phyloP scores from a whole-genome alignment of 2,797 vertebrate genomes.

The Tiaroga cobitis region DNA sequence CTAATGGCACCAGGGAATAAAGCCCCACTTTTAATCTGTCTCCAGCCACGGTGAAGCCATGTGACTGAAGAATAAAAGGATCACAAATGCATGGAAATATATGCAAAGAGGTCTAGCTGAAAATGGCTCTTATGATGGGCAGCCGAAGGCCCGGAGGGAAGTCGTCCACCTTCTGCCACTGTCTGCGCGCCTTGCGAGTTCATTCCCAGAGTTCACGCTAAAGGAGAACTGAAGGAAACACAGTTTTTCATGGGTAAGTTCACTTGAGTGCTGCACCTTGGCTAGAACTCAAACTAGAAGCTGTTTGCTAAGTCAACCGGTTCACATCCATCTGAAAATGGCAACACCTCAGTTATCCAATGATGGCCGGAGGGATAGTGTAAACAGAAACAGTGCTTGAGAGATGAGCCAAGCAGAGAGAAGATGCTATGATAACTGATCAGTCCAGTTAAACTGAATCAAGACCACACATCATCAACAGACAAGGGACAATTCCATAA shows the following conservation, averaged over 20 bases:
- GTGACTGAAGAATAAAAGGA: constrained; percentile 65
- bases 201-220: constrained; percentile 23
- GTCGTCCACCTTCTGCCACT: constrained; percentile 27
- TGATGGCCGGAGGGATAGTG: not conserved
- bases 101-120: constrained; percentile 76
- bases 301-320: constrained; percentile 9
- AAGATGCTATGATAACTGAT: constrained; percentile 40
- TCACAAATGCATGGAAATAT: constrained; percentile 77
- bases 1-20: constrained; percentile 56
- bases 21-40: constrained; percentile 53
- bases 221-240: constrained; percentile 37
- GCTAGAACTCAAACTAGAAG: constrained; percentile 18
- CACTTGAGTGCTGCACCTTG: not conserved
- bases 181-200: constrained; percentile 10
- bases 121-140: constrained; percentile 59
- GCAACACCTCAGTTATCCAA: constrained; percentile 43
- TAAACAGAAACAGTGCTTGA: constrained; percentile 19
- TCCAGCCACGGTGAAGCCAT: constrained; percentile 40
- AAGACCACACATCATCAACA: constrained; percentile 42
- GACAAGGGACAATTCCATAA: constrained; percentile 44
- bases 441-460: constrained; percentile 32
- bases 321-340: constrained; percentile 43
- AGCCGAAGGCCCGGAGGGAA: constrained; percentile 52
- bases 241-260: constrained; percentile 9
- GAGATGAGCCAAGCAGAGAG: constrained; percentile 24